Percentiles rank a stretch among this genome's conserved stretches.
Conservation (phyloP, 2,797 vertebrate species). For the Microctenopoma stevenorrisi region DNA sequence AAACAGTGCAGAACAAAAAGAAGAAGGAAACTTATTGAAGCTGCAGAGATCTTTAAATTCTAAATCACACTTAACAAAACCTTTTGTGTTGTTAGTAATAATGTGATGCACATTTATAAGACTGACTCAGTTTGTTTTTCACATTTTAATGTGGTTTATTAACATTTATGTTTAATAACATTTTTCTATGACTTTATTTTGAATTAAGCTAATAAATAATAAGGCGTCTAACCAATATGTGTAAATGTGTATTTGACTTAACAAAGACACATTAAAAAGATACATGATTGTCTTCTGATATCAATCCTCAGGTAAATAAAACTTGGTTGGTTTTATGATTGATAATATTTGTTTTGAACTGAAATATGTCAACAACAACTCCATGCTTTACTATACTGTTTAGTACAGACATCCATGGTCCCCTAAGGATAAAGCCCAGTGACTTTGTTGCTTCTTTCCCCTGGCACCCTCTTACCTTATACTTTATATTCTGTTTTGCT, state of each 20-base stretch:
- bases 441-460: neutral
- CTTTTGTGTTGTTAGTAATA: no score
- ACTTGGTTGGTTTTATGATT: neutral
- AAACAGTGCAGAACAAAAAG: slow-evolving; percentile 4
- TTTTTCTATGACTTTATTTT: no score
- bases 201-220: neutral
- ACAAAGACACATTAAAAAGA: neutral
- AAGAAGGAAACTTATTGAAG: slow-evolving; percentile 6
- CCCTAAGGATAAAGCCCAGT: neutral
- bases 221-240: neutral
- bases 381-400: neutral
- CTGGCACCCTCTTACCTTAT: no score
- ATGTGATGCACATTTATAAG: no score
- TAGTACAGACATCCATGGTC: neutral
- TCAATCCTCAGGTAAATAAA: no score
- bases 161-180: no score
- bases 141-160: no score
- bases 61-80: neutral
- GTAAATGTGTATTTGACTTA: no score
- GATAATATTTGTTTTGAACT: neutral
- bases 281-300: no score
- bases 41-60: neutral
- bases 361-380: no score
- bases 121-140: no score
- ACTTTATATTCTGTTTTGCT: no score